Evolutionary conservation across 92 coral and sea anemone genomes (phyloP).

Genomic region (Montipora capitata): DNA sequence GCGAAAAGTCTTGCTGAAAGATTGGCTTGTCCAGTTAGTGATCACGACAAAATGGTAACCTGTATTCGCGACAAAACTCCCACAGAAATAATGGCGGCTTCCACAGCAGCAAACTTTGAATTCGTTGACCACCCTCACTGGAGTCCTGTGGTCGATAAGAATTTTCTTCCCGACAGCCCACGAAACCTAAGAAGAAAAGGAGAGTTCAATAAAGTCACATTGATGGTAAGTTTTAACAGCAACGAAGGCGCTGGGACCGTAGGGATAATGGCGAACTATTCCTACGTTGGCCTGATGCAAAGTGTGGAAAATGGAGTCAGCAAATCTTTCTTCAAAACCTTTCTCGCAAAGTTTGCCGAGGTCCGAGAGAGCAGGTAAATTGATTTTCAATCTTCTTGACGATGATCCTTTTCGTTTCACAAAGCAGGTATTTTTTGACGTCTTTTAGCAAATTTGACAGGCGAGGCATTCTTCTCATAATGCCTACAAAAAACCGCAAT

Average conservation of each 20-base stretch:
- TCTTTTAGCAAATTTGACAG: no score
- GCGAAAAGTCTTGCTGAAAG: no score
- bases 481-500: no score
- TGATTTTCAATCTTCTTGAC: neutral
- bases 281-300: neutral
- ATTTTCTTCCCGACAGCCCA: constrained; percentile 73
- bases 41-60: no score
- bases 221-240: constrained; percentile 73
- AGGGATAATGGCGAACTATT: neutral
- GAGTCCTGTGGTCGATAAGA: constrained; percentile 71
- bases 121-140: constrained; percentile 19
- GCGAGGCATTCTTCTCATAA: no score
- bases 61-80: neutral
- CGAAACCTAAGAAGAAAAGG: constrained; percentile 63
- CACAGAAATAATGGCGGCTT: constrained; percentile 38
- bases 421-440: no score
- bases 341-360: constrained; percentile 4
- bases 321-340: neutral
- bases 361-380: constrained; percentile 3
- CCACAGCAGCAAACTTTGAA: neutral
- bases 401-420: neutral
- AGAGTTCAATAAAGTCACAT: constrained; percentile 52
- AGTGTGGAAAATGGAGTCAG: constrained; percentile 4
- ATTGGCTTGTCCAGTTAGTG: no score
- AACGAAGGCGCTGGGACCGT: constrained; percentile 56